phyloP scores from a whole-genome alignment of 2,113 vertebrate species.

The Ciconia maguari region DNA sequence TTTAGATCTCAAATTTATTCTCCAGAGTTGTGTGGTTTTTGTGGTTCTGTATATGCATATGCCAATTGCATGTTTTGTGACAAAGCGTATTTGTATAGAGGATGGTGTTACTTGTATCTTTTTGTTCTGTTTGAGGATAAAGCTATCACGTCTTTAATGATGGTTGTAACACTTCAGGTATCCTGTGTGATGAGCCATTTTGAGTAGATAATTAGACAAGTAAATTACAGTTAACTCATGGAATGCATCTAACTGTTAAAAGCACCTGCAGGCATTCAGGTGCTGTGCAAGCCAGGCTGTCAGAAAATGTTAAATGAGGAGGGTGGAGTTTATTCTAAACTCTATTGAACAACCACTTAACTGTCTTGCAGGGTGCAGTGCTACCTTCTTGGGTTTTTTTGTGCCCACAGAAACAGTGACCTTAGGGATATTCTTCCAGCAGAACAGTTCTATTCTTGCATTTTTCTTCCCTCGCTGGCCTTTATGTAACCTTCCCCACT shows the following conservation, averaged over 20 bases:
- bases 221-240: neutral
- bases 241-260: neutral
- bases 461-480: neutral
- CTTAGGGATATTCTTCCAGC: neutral
- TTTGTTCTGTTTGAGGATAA: neutral
- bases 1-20: neutral
- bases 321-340: neutral
- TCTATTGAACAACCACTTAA: neutral
- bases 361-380: neutral
- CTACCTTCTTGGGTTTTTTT: neutral
- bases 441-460: neutral
- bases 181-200: neutral
- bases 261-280: conserved; percentile 20
- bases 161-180: neutral
- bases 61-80: neutral
- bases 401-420: neutral
- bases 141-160: neutral
- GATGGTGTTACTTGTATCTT: neutral
- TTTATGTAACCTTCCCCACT: conserved; percentile 21
- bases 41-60: neutral
- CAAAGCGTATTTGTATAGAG: neutral
- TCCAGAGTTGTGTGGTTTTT: neutral
- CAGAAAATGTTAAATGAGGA: neutral
- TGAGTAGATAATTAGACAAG: conserved; percentile 28
- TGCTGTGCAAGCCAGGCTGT: neutral